A percentile compares a stretch with the other conserved stretches of the same genome.
phyloP scores from a whole-genome alignment of 64 coral and sea anemone species.

The Astreopora myriophthalma region DNA sequence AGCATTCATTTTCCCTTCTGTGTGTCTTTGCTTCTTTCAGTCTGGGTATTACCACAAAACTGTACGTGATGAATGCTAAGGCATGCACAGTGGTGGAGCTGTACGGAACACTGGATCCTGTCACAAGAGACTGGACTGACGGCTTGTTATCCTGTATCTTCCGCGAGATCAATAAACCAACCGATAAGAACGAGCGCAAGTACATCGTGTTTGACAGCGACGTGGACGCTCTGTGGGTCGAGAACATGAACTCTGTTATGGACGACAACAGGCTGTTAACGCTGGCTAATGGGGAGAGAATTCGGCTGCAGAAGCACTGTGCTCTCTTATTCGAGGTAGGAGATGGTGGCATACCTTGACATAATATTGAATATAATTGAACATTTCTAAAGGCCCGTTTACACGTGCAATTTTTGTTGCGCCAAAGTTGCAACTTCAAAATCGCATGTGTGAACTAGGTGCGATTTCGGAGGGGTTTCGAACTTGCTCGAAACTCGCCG shows the following conservation, averaged over 20 bases:
- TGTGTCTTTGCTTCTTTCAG: slow-evolving; percentile 37
- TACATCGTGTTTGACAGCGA: slow-evolving; percentile 99
- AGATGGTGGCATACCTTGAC: too few species aligned
- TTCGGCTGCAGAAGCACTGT: slow-evolving; percentile 97
- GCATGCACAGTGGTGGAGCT: slow-evolving; percentile 96
- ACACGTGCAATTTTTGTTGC: too few species aligned
- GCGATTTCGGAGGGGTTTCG: too few species aligned
- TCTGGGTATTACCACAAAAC: slow-evolving; percentile 86
- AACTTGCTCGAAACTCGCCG: too few species aligned
- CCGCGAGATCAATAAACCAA: slow-evolving; percentile 99
- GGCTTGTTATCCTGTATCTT: slow-evolving; percentile 95
- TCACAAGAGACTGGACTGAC: slow-evolving; percentile 98
- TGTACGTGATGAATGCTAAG: slow-evolving; percentile 95
- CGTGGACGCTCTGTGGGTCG: slow-evolving; percentile 97
- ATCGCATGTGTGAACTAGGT: too few species aligned
- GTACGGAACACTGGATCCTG: slow-evolving; percentile 94
- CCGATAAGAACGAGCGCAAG: slow-evolving; percentile 97
- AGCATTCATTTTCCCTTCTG: not conserved
- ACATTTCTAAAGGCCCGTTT: too few species aligned
- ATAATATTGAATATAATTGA: too few species aligned
- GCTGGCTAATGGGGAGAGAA: slow-evolving; percentile 95
- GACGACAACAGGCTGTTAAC: slow-evolving; percentile 96
- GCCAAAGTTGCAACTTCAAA: too few species aligned
- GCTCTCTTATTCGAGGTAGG: slow-evolving; percentile 97
- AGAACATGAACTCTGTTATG: slow-evolving; percentile 99